These are phyloP conservation scores for Orthonevra nobilis DNA, from an alignment of 2,888 invertebrate genomes.

Conservation along the genomic window DNA sequence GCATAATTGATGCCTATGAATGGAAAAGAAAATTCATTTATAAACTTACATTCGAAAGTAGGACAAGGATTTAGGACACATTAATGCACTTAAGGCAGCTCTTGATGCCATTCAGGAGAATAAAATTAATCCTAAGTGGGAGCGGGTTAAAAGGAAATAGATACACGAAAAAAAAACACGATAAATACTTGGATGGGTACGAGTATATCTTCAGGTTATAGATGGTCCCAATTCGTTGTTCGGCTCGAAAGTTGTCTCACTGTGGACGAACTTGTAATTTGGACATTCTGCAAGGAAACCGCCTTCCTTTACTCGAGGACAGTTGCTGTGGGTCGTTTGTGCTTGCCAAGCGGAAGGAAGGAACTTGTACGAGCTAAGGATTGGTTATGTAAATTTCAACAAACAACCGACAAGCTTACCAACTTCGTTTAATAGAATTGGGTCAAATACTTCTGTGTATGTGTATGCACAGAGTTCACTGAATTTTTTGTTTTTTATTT, in stretches of 20 bases:
- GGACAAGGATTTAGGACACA: conserved; percentile 30
- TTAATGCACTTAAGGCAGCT: conserved; percentile 1
- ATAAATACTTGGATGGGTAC: conserved; percentile 19
- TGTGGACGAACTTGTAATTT: conserved; percentile 26
- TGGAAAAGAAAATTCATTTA: conserved; percentile 12
- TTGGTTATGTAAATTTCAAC: conserved; percentile 27
- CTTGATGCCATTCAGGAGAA: conserved; percentile 28
- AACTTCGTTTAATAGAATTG: conserved; percentile 26
- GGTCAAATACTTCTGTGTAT: conserved; percentile 23
- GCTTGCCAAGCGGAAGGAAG: conserved; percentile 15
- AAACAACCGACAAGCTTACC: conserved; percentile 2
- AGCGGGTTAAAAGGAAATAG: neutral
- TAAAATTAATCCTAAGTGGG: conserved; percentile 24
- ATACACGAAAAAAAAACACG: conserved; percentile 18
- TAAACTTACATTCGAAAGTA: conserved; percentile 47
- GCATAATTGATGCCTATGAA: conserved; percentile 62
- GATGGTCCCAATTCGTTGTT: conserved; percentile 22
- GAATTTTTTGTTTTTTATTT: conserved; percentile 3
- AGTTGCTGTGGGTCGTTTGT: neutral
- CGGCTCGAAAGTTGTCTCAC: conserved; percentile 23
- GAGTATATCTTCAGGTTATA: no score
- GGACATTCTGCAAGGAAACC: conserved; percentile 16
- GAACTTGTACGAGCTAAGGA: conserved; percentile 28
- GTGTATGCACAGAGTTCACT: neutral
- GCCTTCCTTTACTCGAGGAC: conserved; percentile 25